Percentiles rank a stretch among this genome's conserved stretches.
Evolutionary conservation across 1,140 invertebrate genomes (phyloP).

Genomic region (Drusus annulatus): DNA sequence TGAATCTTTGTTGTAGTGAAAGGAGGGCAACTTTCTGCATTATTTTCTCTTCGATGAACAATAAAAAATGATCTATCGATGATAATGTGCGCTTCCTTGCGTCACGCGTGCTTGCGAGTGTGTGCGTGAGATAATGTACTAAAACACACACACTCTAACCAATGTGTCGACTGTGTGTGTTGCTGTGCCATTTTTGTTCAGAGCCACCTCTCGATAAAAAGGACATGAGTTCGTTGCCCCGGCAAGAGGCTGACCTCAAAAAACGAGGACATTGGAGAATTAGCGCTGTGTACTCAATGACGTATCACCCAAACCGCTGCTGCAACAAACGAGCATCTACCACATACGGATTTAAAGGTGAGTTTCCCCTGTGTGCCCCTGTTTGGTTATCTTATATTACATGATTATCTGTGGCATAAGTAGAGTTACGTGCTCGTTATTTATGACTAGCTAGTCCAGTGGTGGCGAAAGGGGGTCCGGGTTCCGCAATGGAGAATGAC

Average conservation of each 20-base stretch:
- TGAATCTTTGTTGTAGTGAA: too few species aligned
- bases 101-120: too few species aligned
- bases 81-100: too few species aligned
- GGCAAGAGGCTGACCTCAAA: constrained; percentile 53
- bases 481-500: constrained; percentile 25
- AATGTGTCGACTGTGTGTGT: too few species aligned
- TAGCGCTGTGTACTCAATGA: constrained; percentile 6
- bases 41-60: too few species aligned
- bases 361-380: not conserved
- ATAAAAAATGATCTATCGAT: too few species aligned
- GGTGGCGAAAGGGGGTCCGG: constrained; percentile 36
- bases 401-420: constrained; percentile 39
- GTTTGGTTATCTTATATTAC: not conserved
- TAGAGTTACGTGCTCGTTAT: constrained; percentile 48
- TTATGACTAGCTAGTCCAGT: constrained; percentile 42
- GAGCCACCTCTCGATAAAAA: constrained; percentile 37
- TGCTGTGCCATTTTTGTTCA: constrained; percentile 9
- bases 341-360: not conserved
- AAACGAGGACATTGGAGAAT: constrained; percentile 58
- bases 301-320: not conserved
- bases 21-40: too few species aligned
- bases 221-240: constrained; percentile 55
- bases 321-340: not conserved
- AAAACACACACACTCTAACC: too few species aligned
- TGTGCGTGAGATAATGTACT: too few species aligned